Evolutionary conservation across 53 echinoderm and acorn worm genomes (phyloP).

Genomic region (Temnopleurus reevesii): DNA sequence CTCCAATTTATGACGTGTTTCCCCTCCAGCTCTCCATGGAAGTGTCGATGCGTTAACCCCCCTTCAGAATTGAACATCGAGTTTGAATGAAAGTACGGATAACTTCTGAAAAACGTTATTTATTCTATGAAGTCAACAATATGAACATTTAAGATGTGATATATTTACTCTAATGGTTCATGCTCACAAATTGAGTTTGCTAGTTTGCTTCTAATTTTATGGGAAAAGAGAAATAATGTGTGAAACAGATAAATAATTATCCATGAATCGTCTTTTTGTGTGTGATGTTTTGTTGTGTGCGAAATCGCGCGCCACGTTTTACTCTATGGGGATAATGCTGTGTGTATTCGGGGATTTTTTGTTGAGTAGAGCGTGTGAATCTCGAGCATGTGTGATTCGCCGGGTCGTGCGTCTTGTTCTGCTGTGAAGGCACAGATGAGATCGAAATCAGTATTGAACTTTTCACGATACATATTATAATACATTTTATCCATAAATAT

Average conservation of each 20-base stretch:
- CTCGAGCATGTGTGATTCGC: slow-evolving; percentile 24
- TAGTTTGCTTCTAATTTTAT: not conserved
- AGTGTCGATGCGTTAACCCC: slow-evolving; percentile 57
- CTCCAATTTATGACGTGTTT: slow-evolving; percentile 43
- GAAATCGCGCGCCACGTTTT: slow-evolving; percentile 57
- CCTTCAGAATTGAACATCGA: slow-evolving; percentile 34
- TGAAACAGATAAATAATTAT: not conserved
- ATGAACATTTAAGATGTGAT: not conserved
- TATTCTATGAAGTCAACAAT: not conserved
- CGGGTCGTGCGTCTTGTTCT: too few species aligned
- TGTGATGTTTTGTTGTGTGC: slow-evolving; percentile 38
- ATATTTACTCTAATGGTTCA: not conserved
- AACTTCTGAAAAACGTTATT: slow-evolving; percentile 23
- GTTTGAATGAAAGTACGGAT: slow-evolving; percentile 61
- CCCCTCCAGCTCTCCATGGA: slow-evolving; percentile 65
- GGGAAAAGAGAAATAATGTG: not conserved
- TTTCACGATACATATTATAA: too few species aligned
- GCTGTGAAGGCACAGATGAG: too few species aligned
- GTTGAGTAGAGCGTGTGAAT: slow-evolving; percentile 21
- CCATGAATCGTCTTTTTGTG: slow-evolving; percentile 3
- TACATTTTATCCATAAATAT: too few species aligned
- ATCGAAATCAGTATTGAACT: too few species aligned
- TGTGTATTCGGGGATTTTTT: slow-evolving; percentile 42
- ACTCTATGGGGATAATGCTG: slow-evolving; percentile 25
- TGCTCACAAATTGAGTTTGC: not conserved